Evolutionary conservation across 2,888 invertebrate species (phyloP).

Genomic region (Chromoteleia sp.): DNA sequence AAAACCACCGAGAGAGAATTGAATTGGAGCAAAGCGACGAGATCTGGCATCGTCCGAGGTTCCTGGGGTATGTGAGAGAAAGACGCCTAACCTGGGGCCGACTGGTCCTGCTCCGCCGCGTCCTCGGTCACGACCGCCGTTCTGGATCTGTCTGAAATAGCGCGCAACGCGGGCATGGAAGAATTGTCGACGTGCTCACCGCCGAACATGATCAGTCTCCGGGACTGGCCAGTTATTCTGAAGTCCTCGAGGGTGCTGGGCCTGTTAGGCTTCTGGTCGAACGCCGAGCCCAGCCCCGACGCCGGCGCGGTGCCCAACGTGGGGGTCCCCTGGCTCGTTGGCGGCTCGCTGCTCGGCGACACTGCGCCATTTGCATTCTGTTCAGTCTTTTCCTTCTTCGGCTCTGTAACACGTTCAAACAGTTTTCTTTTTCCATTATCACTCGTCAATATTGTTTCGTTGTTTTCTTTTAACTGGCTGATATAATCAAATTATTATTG

Average conservation of each 20-base stretch:
- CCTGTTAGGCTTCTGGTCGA: conserved; percentile 89
- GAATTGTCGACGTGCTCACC: conserved; percentile 76
- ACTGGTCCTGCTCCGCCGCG: conserved; percentile 49
- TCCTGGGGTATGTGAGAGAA: conserved; percentile 38
- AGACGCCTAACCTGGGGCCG: conserved; percentile 72
- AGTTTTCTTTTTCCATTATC: no score
- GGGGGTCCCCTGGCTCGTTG: conserved; percentile 74
- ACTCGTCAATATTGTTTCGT: background rate
- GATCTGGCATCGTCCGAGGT: conserved; percentile 21
- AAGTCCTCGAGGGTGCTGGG: conserved; percentile 90
- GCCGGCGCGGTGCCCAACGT: conserved; percentile 73
- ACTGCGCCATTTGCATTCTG: conserved; percentile 87
- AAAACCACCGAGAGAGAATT: conserved; percentile 21
- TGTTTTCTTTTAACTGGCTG: background rate
- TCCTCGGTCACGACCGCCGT: conserved; percentile 34
- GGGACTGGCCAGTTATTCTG: conserved; percentile 83
- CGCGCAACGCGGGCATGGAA: conserved; percentile 55
- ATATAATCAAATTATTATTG: no score
- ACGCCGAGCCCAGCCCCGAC: conserved; percentile 63
- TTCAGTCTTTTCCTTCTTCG: conserved; percentile 97
- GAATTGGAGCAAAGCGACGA: conserved; percentile 11
- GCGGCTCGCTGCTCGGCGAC: conserved; percentile 87
- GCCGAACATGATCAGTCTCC: conserved; percentile 87
- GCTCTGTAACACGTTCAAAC: conserved; percentile 88
- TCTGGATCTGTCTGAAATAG: conserved; percentile 67